A percentile compares a stretch with the other conserved stretches of the same genome.
Conservation (phyloP, 2,888 invertebrate species). For the Odontocerum albicorne region DNA sequence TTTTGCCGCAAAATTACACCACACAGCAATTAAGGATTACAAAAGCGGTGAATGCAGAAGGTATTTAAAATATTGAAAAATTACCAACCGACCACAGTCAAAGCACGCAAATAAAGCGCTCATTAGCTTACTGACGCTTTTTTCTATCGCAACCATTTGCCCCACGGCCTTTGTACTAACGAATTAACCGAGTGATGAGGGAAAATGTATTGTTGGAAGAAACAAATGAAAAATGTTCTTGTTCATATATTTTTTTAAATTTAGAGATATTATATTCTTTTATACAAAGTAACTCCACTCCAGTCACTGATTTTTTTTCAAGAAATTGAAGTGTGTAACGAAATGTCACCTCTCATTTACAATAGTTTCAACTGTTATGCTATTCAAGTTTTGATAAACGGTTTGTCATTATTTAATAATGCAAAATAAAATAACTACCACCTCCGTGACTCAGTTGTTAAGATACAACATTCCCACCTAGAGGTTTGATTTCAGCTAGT, state of each 20-base stretch:
- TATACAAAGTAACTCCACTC: no score
- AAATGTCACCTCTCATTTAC: no score
- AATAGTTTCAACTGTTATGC: no score
- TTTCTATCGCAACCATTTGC: conserved; percentile 26
- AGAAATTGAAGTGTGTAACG: no score
- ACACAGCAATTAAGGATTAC: conserved; percentile 32
- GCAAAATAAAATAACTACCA: no score
- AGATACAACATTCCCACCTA: no score
- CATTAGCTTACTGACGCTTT: conserved; percentile 27
- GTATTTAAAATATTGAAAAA: conserved; percentile 34
- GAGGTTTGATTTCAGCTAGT: no score
- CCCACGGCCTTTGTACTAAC: conserved; percentile 24
- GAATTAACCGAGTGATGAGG: background rate
- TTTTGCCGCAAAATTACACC: conserved; percentile 24
- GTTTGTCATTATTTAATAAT: no score
- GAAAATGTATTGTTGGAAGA: background rate
- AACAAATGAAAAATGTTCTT: background rate
- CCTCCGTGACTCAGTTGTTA: no score
- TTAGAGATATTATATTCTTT: background rate
- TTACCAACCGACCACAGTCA: conserved; percentile 15
- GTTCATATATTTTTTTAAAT: background rate
- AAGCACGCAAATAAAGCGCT: conserved; percentile 22
- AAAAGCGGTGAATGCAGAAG: conserved; percentile 22
- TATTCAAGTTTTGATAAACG: no score
- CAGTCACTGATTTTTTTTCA: no score